Percentiles rank a stretch among this genome's conserved stretches.
phyloP scores from a whole-genome alignment of 2,113 vertebrate genomes.

The Chamaea fasciata region DNA sequence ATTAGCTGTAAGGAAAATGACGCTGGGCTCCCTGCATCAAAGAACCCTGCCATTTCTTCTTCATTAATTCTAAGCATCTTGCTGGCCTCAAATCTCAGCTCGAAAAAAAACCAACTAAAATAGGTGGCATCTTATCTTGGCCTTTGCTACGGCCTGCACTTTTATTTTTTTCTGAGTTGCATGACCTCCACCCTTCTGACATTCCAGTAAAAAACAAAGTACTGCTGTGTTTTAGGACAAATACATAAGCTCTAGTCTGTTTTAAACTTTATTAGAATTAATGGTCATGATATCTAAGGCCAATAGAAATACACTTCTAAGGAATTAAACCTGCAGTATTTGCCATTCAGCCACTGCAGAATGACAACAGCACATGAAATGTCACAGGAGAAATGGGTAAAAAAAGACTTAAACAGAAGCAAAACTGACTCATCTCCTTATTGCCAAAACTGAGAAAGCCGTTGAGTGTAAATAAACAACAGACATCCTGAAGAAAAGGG shows the following conservation, averaged over 20 bases:
- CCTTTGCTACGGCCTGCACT: neutral
- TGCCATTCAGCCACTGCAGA: neutral
- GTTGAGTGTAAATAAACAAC: conserved; percentile 4
- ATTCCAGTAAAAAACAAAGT: neutral
- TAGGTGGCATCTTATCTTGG: neutral
- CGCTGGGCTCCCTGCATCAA: neutral
- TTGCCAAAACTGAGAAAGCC: conserved; percentile 10
- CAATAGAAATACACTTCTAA: neutral
- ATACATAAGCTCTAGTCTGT: neutral
- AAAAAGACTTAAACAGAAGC: conserved; percentile 40
- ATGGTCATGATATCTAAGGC: neutral
- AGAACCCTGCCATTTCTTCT: conserved; percentile 2
- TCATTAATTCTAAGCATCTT: conserved; percentile 1
- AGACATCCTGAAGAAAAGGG: conserved; percentile 28
- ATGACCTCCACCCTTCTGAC: neutral
- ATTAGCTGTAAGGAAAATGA: conserved; percentile 1
- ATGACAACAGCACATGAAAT: neutral
- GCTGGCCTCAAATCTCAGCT: neutral
- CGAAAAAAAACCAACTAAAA: neutral
- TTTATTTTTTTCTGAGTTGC: neutral
- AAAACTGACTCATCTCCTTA: conserved; percentile 55
- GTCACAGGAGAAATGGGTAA: neutral
- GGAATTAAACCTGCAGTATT: neutral
- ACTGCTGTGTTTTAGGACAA: neutral
- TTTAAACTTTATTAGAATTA: neutral